Evolutionary conservation across 2,113 vertebrate species (phyloP).

Genomic region (Chaetorhynchus papuensis): DNA sequence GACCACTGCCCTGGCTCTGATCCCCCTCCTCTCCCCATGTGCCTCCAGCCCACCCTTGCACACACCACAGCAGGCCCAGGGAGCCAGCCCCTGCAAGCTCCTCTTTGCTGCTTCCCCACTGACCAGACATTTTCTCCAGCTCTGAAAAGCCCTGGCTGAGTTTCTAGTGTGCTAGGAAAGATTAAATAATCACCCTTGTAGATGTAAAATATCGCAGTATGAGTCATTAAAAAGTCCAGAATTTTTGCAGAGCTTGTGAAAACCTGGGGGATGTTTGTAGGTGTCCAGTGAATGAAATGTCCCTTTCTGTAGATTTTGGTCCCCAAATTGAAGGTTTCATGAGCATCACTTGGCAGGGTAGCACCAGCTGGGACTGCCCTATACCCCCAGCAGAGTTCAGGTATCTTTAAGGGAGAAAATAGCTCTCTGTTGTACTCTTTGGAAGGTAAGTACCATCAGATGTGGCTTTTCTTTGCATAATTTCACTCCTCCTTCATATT

Average conservation of each 20-base stretch:
- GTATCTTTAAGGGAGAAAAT: neutral
- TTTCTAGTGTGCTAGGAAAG: neutral
- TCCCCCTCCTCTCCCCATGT: neutral
- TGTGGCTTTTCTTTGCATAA: neutral
- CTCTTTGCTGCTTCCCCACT: neutral
- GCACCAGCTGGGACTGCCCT: neutral
- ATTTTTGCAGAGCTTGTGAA: neutral
- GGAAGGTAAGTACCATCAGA: neutral
- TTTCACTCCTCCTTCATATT: neutral
- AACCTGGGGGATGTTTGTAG: neutral
- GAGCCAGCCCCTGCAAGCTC: neutral
- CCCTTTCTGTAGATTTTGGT: neutral
- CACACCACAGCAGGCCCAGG: rapidly evolving
- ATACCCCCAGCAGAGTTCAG: neutral
- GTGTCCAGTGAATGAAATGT: neutral
- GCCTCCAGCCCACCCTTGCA: rapidly evolving
- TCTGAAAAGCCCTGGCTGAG: neutral
- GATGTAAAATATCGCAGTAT: neutral
- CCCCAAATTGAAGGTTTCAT: rapidly evolving
- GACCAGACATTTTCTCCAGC: neutral
- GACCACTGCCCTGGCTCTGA: neutral
- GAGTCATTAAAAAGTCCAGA: neutral
- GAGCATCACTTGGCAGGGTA: neutral
- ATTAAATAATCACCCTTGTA: neutral
- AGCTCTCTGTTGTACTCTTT: neutral